These are phyloP conservation scores for Siniperca obscura DNA, from an alignment of 2,797 vertebrate genomes.

Conservation along the genomic window DNA sequence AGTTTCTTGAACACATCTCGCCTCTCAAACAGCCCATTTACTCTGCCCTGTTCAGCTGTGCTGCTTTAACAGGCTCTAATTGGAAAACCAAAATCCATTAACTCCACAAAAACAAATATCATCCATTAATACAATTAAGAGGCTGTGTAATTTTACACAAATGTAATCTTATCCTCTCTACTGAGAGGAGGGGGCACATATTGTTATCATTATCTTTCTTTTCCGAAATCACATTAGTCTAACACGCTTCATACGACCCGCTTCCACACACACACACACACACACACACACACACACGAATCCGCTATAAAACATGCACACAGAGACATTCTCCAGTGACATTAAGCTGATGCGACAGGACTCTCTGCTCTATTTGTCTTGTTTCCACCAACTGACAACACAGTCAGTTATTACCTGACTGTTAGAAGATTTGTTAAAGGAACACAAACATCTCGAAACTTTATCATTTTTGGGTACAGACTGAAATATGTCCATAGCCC, in stretches of 20 bases:
- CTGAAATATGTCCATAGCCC: background rate
- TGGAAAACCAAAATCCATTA: conserved; percentile 64
- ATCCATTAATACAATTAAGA: conserved; percentile 54
- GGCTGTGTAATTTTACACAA: conserved; percentile 39
- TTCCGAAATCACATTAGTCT: conserved; percentile 40
- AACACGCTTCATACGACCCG: conserved; percentile 1
- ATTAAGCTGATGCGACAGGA: conserved; percentile 25
- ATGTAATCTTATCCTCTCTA: conserved; percentile 40
- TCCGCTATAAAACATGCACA: background rate
- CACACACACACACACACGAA: background rate
- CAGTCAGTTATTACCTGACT: conserved; percentile 15
- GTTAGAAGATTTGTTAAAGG: background rate
- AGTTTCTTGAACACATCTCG: background rate
- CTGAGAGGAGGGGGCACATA: background rate
- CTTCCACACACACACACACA: background rate
- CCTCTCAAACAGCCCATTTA: conserved; percentile 5
- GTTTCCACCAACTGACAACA: conserved; percentile 34
- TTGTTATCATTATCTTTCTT: conserved; percentile 21
- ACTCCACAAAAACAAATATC: conserved; percentile 56
- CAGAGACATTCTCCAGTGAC: background rate
- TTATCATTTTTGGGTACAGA: background rate
- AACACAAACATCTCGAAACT: background rate
- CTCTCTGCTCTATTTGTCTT: conserved; percentile 30
- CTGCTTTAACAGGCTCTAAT: conserved; percentile 58
- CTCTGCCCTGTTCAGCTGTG: background rate